Evolutionary conservation across 1,140 invertebrate genomes (phyloP).

Genomic region (Bombus waltoni): DNA sequence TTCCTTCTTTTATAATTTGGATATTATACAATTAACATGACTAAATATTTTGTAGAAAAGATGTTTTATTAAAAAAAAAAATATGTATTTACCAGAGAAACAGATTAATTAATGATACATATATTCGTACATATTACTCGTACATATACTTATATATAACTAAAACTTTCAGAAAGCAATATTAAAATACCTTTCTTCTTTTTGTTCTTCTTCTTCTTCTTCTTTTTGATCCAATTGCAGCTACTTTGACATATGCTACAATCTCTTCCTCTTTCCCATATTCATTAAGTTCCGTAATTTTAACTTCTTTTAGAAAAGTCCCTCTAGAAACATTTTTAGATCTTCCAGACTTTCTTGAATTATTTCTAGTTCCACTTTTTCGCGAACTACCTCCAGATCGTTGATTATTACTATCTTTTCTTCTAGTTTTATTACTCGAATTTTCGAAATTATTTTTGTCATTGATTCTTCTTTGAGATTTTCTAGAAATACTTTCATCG

Average conservation of each 20-base stretch:
- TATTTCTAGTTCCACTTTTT: constrained; percentile 70
- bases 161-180: constrained; percentile 31
- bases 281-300: constrained; percentile 77
- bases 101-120: neutral
- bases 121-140: neutral
- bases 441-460: constrained; percentile 18
- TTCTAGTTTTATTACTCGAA: constrained; percentile 56
- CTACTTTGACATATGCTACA: constrained; percentile 78
- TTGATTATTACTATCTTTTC: neutral
- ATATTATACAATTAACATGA: constrained; percentile 21
- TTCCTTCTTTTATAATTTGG: neutral
- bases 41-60: constrained; percentile 20
- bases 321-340: constrained; percentile 80
- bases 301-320: constrained; percentile 74
- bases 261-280: constrained; percentile 76
- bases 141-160: neutral
- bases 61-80: constrained; percentile 16
- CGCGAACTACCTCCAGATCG: constrained; percentile 56
- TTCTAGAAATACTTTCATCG: constrained; percentile 6
- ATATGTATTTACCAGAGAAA: neutral
- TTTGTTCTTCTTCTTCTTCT: constrained; percentile 63
- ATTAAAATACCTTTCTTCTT: constrained; percentile 79
- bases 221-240: constrained; percentile 64
- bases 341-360: constrained; percentile 54
- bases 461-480: neutral